phyloP scores from a whole-genome alignment of 2,113 vertebrate genomes.

The Lynx canadensis region DNA sequence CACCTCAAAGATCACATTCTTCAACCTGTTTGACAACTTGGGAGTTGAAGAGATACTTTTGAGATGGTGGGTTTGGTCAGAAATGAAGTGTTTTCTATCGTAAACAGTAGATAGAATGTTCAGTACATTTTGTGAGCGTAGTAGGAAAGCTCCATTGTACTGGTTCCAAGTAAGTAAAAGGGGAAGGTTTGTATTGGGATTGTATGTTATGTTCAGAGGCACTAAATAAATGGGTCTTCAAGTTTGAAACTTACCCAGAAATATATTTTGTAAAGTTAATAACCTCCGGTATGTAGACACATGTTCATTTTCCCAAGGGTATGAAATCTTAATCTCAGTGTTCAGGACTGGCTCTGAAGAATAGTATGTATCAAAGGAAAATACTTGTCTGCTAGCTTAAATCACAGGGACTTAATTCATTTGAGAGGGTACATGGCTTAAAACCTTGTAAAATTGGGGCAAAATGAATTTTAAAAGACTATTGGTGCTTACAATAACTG shows the following conservation, averaged over 20 bases:
- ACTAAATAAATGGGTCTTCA: neutral
- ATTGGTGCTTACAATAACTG: conserved; percentile 7
- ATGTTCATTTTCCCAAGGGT: conserved; percentile 1
- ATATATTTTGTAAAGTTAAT: conserved; percentile 3
- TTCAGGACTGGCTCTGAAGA: conserved; percentile 34
- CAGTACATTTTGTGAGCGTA: neutral
- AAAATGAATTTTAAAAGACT: conserved; percentile 51
- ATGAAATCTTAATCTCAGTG: conserved; percentile 51
- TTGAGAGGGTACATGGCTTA: neutral
- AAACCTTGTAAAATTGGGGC: neutral
- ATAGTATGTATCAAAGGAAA: conserved; percentile 23
- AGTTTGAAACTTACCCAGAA: conserved; percentile 19
- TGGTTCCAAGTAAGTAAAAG: conserved; percentile 6
- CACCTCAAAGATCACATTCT: neutral
- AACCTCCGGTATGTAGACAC: neutral
- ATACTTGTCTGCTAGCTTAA: neutral
- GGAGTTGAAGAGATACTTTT: conserved; percentile 12
- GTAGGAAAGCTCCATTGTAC: neutral
- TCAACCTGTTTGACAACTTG: neutral
- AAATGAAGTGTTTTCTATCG: conserved; percentile 43
- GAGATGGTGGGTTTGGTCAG: neutral
- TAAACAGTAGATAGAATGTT: neutral
- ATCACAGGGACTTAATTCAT: neutral
- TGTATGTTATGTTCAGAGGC: neutral
- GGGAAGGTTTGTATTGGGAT: neutral